Conservation (phyloP, 2,113 vertebrate genomes). For the Conger conger region DNA sequence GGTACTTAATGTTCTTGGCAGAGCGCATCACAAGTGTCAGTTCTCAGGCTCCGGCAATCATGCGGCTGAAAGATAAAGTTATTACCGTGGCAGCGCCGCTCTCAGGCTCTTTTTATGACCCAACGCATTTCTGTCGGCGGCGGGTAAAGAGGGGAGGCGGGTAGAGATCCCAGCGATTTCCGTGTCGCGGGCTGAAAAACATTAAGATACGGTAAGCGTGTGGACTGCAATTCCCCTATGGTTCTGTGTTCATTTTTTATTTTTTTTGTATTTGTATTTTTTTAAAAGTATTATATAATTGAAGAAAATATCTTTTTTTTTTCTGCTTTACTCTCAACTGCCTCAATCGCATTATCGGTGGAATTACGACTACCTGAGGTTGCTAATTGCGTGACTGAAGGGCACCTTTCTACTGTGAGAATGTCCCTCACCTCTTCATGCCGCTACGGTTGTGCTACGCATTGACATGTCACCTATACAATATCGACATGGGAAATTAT, state of each 20-base stretch:
- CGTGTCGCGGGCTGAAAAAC: not conserved
- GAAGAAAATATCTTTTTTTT: not conserved
- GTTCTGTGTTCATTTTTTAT: not conserved
- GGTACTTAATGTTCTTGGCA: constrained; percentile 99
- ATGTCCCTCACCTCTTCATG: no score
- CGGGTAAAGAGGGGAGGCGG: not conserved
- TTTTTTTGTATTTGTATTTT: not conserved
- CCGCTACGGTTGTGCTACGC: no score
- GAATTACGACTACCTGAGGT: not conserved
- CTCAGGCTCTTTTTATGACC: constrained; percentile 23
- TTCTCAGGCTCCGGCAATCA: constrained; percentile 83
- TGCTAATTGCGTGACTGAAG: no score
- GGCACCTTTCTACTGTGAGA: no score
- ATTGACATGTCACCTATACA: no score
- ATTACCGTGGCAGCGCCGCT: constrained; percentile 46
- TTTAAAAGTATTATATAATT: not conserved
- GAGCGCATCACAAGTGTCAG: constrained; percentile 96
- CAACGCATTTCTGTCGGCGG: constrained; percentile 14
- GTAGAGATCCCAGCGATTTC: not conserved
- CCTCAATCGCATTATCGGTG: not conserved
- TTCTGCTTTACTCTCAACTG: not conserved
- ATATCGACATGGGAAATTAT: no score
- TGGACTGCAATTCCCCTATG: not conserved
- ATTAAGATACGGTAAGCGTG: not conserved
- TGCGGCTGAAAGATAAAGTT: constrained; percentile 61